These are phyloP conservation scores for Leptopilina clavipes DNA, from an alignment of 1,140 invertebrate genomes.

Conservation along the genomic window DNA sequence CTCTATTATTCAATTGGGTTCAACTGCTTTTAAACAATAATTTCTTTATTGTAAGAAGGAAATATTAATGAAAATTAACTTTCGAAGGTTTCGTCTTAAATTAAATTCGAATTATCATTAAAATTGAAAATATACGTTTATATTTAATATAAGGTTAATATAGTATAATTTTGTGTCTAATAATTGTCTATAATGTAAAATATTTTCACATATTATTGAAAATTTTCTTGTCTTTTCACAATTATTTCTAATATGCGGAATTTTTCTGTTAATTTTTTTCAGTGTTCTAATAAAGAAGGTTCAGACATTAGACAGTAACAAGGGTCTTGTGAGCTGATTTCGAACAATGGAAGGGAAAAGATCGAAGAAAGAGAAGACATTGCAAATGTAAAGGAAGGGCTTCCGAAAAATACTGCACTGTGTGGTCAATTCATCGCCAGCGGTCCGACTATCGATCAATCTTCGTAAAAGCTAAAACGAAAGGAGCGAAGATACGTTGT, in stretches of 20 bases:
- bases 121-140: too few relatives aligned
- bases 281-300: constrained; percentile 10
- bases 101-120: not conserved
- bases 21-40: not conserved
- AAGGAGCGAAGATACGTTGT: constrained; percentile 51
- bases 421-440: constrained; percentile 67
- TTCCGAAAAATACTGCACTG: constrained; percentile 64
- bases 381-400: constrained; percentile 35
- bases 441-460: constrained; percentile 67
- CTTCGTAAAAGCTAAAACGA: constrained; percentile 52
- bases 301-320: constrained; percentile 14
- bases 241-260: too few relatives aligned
- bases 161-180: too few relatives aligned
- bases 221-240: too few relatives aligned
- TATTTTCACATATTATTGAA: too few relatives aligned
- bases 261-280: not conserved
- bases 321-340: constrained; percentile 21
- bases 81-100: too few relatives aligned
- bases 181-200: too few relatives aligned
- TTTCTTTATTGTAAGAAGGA: not conserved
- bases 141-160: too few relatives aligned
- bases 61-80: constrained; percentile 7
- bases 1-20: constrained; percentile 17
- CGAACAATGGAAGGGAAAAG: constrained; percentile 34
- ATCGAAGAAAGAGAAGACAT: constrained; percentile 30